Base-by-base conservation (phyloP, 2,797 vertebrate species). In the Sebastes ruberrimus region DNA sequence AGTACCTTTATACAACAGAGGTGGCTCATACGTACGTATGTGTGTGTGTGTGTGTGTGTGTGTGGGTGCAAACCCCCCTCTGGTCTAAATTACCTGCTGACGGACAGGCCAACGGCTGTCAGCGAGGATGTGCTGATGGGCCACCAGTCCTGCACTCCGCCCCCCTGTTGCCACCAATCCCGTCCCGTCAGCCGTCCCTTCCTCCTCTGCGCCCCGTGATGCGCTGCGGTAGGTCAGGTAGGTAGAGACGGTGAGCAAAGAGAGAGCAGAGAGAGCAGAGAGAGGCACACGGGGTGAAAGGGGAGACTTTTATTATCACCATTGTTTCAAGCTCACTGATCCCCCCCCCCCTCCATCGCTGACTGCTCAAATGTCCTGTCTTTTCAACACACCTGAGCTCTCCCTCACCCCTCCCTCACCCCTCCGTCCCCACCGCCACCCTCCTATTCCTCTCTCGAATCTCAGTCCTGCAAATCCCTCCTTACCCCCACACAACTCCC, bases 371-470 rank as follows among this genome's bases (percentile, higher is more conserved):
- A 94, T 95, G 90, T 94, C 94, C 89, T 84, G 86, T 90, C 94
- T 91, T 95, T 94, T 94, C 93, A 94, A 92, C 93, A 92, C 93
- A 94, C 92, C 94, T 93, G 93, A 94, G 86, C 86, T 81, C 79
- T 59, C 68, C 73, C 78, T 76, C 28, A 16, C 32, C 62, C 68
- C 68, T 28, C 65, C 3, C 33, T 4, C 33, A 35, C 33, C 33
- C 33, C 33, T 35, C 33, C 33, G 1, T 69, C 14, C 62, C 68
- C 68, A 32, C 65, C 3, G 1, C 71, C 14, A 25, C 81, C 49
- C 42, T 78, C 75, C 77, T 68, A 57, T 74, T 42, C 53, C 61
- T 35, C 76, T 67, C 79, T 73, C 18, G 6, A 84, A 85, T 89
- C 89, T 80, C 81, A 46, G 81, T 27, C 64, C 78, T 53, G 66